A percentile compares a stretch with the other conserved stretches of the same genome.
phyloP scores from a whole-genome alignment of 2,888 invertebrate species.

The Glyphotaelius pellucidus region DNA sequence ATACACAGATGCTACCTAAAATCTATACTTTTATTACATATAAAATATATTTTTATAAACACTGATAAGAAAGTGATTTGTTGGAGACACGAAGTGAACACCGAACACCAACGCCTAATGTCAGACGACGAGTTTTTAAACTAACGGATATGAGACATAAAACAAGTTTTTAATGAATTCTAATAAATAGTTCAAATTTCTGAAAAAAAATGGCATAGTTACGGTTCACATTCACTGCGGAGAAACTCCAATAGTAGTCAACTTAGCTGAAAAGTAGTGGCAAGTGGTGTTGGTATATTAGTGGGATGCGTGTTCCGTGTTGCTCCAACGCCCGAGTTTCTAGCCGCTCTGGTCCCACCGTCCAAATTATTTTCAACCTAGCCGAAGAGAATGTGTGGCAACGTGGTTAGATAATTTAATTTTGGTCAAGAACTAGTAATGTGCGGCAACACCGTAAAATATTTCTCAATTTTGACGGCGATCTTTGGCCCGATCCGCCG shows the following conservation, averaged over 20 bases:
- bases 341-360: background rate
- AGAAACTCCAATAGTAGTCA: background rate
- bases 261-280: background rate
- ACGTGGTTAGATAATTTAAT: constrained; percentile 40
- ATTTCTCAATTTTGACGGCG: constrained; percentile 44
- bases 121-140: background rate
- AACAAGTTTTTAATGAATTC: background rate
- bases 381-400: constrained; percentile 40
- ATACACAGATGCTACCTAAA: no score
- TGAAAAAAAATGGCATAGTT: background rate
- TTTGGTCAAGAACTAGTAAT: constrained; percentile 26
- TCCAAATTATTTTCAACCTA: constrained; percentile 27
- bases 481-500: constrained; percentile 29
- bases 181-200: background rate
- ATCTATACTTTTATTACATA: background rate
- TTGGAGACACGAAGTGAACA: background rate
- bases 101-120: background rate
- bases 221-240: background rate
- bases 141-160: background rate
- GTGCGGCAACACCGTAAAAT: constrained; percentile 39
- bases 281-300: background rate
- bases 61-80: background rate
- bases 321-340: background rate
- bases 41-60: background rate
- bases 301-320: background rate